Base-by-base conservation (phyloP, 2,888 invertebrate species). In the Saturnia japonica region DNA sequence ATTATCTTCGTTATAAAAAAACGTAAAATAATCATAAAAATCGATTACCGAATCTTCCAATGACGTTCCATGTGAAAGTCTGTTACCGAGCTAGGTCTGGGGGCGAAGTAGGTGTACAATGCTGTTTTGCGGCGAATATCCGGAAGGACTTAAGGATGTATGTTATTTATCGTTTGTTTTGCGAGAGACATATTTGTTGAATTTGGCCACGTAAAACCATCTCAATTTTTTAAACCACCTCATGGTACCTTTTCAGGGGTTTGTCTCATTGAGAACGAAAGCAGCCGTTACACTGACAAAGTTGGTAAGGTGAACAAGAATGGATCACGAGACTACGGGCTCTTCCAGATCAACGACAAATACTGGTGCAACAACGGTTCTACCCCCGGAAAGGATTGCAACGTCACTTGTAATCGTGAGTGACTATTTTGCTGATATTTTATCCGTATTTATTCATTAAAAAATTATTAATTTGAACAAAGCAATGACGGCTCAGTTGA, bases 251-350 rank as follows among this genome's bases (percentile, higher is more conserved):
- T 69, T 72, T n/a, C 78, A 93, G 93, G 95, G 95, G 88, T 95
- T 4, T 95, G 95, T 74, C 79, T 95, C 8, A 87, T 94, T 0
- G 90, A 95, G 74, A 82, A 88, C 14, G 95, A 95, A 79, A 95
- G 95, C 75, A 77, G 84, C 0, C 85, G 94, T 6, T 84, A 90
- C 72, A 95, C 95, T 0, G 82, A 88, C 71, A 90, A 88, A 47
- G 79, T 88, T 60, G 91, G 94, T 0, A 87, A 72, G n/a, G 74
- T 82, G 8, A 95, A 95, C 80, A 80, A 74, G 60, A 92, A 95
- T 81, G 95, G 95, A 0, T 93, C 94, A 69, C 81, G 83, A n/a
- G 94, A 94, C 85, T 93, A 92, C 78, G 95, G 95, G 0, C 94
- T 95, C 0, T 94, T 94, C 86, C 94, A 94, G 83, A 93, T 94